Evolutionary conservation across 2,113 vertebrate genomes (phyloP), one percentile per base, ranked within the genome.

Genomic region (Prunella fulvescens): DNA sequence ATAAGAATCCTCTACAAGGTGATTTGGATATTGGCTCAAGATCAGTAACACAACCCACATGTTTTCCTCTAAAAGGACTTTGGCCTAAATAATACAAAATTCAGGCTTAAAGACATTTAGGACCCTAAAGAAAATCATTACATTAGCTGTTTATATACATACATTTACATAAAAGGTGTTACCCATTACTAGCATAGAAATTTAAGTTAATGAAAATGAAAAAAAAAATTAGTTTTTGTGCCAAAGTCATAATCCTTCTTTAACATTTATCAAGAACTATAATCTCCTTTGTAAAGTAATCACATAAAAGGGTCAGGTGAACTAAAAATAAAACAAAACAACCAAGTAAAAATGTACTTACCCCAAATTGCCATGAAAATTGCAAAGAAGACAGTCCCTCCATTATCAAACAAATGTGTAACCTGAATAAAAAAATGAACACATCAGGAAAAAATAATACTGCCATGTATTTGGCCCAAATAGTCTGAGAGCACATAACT

Each of bases 291-390:
- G 44, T 17, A 4, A 51, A 65, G 19, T 39, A 80, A 57, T 53
- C 66, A 44, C 3, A 50, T 16, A 26, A 79, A 62, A 88, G 2
- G 42, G 18, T 25, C 48, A 45, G 9, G 28, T 51, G 20, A 31
- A 82, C 26, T 42, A 54, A 72, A 92, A 87, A 54, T 19, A 51
- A 62, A 42, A 45, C 67, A 31, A 9, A 64, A 1, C 2, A 35
- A 74, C 9, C 8, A 45, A 35, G 14, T 37, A 33, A 92, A 78
- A 94, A 62, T 3, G 8, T 37, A 98, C 98, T 98, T 97, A 98
- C 98, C 98, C 98, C 98, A 98, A 85, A 98, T 98, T 66, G 98
- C 98, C 98, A 98, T 98, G 95, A 98, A 98, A 95, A 98, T 98
- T 88, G 98, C 98, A 86, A 98, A 98, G 97, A 98, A 98, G 73